Evolutionary conservation across 2,888 invertebrate genomes (phyloP).

Genomic region (Campoletis raptor): DNA sequence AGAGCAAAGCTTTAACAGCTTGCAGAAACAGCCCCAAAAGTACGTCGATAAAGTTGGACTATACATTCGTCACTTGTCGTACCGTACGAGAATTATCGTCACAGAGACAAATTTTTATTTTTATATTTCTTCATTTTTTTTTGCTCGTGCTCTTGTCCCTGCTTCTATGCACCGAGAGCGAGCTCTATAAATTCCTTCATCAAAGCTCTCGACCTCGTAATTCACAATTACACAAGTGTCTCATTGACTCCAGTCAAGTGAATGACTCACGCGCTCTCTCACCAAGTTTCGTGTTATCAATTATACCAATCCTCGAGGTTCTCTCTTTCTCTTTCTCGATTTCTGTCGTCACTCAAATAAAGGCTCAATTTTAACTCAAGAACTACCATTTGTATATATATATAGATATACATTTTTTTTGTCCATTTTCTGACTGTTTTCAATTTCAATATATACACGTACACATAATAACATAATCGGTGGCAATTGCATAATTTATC

Average conservation of each 20-base stretch:
- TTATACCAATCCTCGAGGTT: conserved; percentile 67
- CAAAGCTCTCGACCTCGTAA: conserved; percentile 69
- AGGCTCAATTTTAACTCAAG: neutral
- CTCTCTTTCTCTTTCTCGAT: neutral
- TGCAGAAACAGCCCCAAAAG: conserved; percentile 18
- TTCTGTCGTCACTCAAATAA: conserved; percentile 11
- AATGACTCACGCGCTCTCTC: conserved; percentile 77
- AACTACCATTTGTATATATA: neutral
- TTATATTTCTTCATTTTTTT: neutral
- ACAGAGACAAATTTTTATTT: conserved; percentile 39
- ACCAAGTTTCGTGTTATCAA: conserved; percentile 74
- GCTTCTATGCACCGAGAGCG: conserved; percentile 37
- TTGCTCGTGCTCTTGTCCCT: conserved; percentile 6
- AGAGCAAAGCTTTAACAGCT: conserved; percentile 13
- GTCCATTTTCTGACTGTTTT: neutral
- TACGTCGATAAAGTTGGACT: conserved; percentile 2
- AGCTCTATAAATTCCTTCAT: conserved; percentile 67
- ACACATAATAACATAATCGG: neutral
- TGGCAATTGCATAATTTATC: neutral
- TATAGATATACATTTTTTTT: neutral
- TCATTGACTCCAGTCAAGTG: conserved; percentile 79
- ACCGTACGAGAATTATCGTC: conserved; percentile 22
- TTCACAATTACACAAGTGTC: conserved; percentile 77
- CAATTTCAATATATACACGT: neutral
- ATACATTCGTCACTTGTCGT: conserved; percentile 9